Evolutionary conservation across 2,113 vertebrate species (phyloP).

Genomic region (Syrmaticus mikado): DNA sequence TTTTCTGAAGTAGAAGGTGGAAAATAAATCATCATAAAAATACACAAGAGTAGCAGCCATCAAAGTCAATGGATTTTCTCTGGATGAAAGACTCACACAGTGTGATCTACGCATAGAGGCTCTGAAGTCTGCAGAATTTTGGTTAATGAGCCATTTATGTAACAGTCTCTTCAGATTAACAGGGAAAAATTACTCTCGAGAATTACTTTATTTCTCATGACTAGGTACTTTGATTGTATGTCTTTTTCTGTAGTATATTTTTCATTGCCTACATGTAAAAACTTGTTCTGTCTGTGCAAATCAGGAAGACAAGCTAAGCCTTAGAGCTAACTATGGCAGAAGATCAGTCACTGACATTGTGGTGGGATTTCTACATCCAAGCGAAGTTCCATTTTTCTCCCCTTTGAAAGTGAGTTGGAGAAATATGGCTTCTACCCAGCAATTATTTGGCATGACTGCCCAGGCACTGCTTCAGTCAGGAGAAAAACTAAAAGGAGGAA

Average conservation of each 20-base stretch:
- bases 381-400: slow-evolving; percentile 42
- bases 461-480: slow-evolving; percentile 16
- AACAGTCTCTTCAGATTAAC: slow-evolving; percentile 69
- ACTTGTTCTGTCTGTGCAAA: slow-evolving; percentile 68
- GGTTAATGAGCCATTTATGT: slow-evolving; percentile 52
- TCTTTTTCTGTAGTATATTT: slow-evolving; percentile 56
- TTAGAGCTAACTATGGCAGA: slow-evolving; percentile 74
- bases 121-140: slow-evolving; percentile 35
- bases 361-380: slow-evolving; percentile 66
- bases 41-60: neutral
- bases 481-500: neutral
- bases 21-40: neutral
- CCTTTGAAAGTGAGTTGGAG: slow-evolving; percentile 55
- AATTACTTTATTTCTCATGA: slow-evolving; percentile 70
- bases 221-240: slow-evolving; percentile 49
- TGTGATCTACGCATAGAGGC: neutral
- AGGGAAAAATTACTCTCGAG: slow-evolving; percentile 71
- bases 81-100: neutral
- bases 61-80: neutral
- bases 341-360: slow-evolving; percentile 74
- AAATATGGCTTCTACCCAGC: slow-evolving; percentile 58
- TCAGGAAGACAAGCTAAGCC: slow-evolving; percentile 67
- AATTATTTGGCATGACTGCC: slow-evolving; percentile 58
- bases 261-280: slow-evolving; percentile 63
- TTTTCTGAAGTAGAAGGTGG: neutral